These are phyloP conservation scores for Motacilla alba DNA, from an alignment of 2,113 vertebrate species.

Conservation along the genomic window DNA sequence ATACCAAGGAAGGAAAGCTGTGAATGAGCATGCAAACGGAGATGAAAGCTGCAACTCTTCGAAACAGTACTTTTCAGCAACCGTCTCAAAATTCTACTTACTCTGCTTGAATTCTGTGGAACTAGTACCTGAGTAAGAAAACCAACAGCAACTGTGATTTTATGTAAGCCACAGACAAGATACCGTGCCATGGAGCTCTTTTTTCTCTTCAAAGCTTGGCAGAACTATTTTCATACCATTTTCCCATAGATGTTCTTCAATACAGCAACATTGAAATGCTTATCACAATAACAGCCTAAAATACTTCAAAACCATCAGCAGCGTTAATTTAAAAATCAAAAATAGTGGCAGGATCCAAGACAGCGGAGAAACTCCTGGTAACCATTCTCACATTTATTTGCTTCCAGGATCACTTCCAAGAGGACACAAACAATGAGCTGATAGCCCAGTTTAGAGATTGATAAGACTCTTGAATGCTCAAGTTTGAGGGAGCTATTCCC, in stretches of 20 bases:
- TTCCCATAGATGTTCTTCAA: neutral
- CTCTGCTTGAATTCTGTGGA: neutral
- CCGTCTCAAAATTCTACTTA: neutral
- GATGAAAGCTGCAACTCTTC: neutral
- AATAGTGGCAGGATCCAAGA: neutral
- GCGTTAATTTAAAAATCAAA: neutral
- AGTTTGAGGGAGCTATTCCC: neutral
- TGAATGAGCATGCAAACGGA: neutral
- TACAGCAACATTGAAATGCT: neutral
- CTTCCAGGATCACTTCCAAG: neutral
- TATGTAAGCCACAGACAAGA: neutral
- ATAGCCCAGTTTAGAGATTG: neutral
- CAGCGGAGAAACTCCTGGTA: neutral
- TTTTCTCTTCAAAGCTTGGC: neutral
- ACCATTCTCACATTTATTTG: neutral
- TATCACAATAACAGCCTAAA: neutral
- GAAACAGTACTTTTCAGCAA: neutral
- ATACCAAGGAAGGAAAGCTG: neutral
- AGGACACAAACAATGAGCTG: neutral
- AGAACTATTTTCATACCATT: neutral
- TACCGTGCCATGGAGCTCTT: neutral
- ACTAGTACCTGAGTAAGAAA: neutral
- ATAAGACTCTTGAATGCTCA: fast-evolving
- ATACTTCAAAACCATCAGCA: neutral
- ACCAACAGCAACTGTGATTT: neutral